A percentile compares a stretch with the other conserved stretches of the same genome.
Evolutionary conservation across 2,113 vertebrate genomes (phyloP).

Genomic region (Lagenorhynchus albirostris): DNA sequence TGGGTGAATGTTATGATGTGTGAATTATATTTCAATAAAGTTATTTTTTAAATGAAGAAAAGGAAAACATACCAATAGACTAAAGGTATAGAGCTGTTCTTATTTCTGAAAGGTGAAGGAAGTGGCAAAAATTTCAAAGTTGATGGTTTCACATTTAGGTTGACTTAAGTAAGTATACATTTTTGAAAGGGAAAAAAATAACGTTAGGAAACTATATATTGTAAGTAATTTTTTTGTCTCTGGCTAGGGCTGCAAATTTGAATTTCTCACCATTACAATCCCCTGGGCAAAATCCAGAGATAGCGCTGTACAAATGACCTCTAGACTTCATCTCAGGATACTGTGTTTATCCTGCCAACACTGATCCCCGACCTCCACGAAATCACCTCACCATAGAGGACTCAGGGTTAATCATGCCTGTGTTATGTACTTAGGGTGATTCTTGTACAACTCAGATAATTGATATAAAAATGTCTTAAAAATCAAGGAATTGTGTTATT

Average conservation of each 20-base stretch:
- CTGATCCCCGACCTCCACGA: not conserved
- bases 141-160: not conserved
- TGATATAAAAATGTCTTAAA: not conserved
- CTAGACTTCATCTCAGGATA: not conserved
- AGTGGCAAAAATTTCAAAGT: not conserved
- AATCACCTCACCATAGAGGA: not conserved
- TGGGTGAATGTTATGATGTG: not conserved
- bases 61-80: not conserved
- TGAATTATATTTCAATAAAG: not conserved
- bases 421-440: too few species aligned
- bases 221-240: not conserved
- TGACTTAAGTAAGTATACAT: not conserved
- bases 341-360: not conserved
- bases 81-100: not conserved
- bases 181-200: not conserved
- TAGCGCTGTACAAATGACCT: not conserved
- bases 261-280: not conserved
- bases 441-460: not conserved
- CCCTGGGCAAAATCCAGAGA: not conserved
- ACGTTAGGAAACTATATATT: not conserved
- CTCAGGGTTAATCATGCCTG: rapidly evolving
- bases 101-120: not conserved
- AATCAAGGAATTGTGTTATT: not conserved
- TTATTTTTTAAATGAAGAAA: not conserved
- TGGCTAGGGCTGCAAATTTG: not conserved